These are phyloP conservation scores for Brachyopa scutellaris DNA, from an alignment of 2,888 invertebrate genomes.

Conservation along the genomic window DNA sequence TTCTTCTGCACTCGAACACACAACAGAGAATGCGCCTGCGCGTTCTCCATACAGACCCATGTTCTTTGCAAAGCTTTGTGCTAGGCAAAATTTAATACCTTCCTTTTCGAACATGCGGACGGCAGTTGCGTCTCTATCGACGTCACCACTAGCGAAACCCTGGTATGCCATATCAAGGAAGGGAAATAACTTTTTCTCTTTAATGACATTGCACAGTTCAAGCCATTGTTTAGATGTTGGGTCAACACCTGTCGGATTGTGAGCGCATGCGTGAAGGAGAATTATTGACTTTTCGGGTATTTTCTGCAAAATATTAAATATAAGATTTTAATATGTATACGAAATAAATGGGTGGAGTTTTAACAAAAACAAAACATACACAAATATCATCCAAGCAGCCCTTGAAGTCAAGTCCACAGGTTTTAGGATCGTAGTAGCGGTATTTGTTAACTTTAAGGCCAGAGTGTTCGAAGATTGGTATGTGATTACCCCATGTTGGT, in stretches of 20 bases:
- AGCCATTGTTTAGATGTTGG: slow-evolving; percentile 94
- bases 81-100: slow-evolving; percentile 92
- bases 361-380: slow-evolving; percentile 83
- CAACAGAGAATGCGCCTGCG: slow-evolving; percentile 93
- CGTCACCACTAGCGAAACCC: slow-evolving; percentile 95
- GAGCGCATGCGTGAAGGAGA: slow-evolving; percentile 97
- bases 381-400: slow-evolving; percentile 94
- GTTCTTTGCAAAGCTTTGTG: slow-evolving; percentile 99
- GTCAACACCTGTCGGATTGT: slow-evolving; percentile 98
- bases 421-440: slow-evolving; percentile 96
- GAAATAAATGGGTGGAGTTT: neutral
- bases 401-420: slow-evolving; percentile 95
- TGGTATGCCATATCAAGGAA: slow-evolving; percentile 99
- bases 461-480: slow-evolving; percentile 94
- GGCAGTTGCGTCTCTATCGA: slow-evolving; percentile 93
- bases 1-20: slow-evolving; percentile 89
- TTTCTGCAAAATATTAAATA: slow-evolving; percentile 85
- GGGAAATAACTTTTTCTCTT: slow-evolving; percentile 91
- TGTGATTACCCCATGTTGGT: slow-evolving; percentile 99
- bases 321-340: no score
- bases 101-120: slow-evolving; percentile 93
- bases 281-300: slow-evolving; percentile 95
- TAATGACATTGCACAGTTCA: slow-evolving; percentile 91
- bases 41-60: slow-evolving; percentile 97
- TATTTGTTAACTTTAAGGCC: slow-evolving; percentile 94